Percentiles rank a stretch among this genome's conserved stretches.
Evolutionary conservation across 2,888 invertebrate species (phyloP).

Genomic region (Acronicta leporina): DNA sequence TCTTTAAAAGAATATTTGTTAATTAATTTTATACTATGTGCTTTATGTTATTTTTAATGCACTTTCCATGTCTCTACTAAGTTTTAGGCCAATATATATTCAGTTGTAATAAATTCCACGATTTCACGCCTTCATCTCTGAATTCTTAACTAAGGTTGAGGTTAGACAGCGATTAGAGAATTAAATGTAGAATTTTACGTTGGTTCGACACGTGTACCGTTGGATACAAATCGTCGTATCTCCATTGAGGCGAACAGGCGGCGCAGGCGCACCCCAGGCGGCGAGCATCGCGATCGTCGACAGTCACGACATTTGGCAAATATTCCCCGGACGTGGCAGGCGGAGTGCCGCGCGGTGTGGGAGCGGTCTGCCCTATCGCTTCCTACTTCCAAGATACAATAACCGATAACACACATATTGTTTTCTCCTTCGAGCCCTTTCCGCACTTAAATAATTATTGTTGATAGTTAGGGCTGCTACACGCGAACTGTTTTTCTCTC

Average conservation of each 20-base stretch:
- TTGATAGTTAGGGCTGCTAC: slow-evolving; percentile 15
- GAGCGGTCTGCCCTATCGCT: slow-evolving; percentile 85
- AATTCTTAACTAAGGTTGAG: slow-evolving; percentile 60
- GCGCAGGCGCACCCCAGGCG: slow-evolving; percentile 83
- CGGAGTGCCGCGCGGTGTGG: slow-evolving; percentile 78
- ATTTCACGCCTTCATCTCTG: slow-evolving; percentile 60
- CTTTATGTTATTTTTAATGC: slow-evolving; percentile 7
- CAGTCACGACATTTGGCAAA: slow-evolving; percentile 88
- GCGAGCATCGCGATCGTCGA: slow-evolving; percentile 86
- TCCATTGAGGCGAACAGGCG: slow-evolving; percentile 78
- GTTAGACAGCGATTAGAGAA: slow-evolving; percentile 64
- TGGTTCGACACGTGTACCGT: slow-evolving; percentile 83
- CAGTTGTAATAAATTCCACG: slow-evolving; percentile 62
- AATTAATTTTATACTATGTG: slow-evolving; percentile 4
- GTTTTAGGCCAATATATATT: slow-evolving; percentile 4
- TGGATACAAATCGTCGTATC: slow-evolving; percentile 84
- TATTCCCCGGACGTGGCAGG: slow-evolving; percentile 81
- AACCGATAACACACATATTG: slow-evolving; percentile 68
- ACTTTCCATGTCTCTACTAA: neutral
- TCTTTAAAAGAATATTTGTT: slow-evolving; percentile 9
- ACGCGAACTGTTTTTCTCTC: neutral
- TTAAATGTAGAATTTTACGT: slow-evolving; percentile 73
- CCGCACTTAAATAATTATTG: slow-evolving; percentile 45
- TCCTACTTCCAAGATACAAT: slow-evolving; percentile 84
- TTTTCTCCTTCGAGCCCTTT: slow-evolving; percentile 52